Evolutionary conservation across 2,113 vertebrate species (phyloP).

Genomic region (Reinhardtius hippoglossoides): DNA sequence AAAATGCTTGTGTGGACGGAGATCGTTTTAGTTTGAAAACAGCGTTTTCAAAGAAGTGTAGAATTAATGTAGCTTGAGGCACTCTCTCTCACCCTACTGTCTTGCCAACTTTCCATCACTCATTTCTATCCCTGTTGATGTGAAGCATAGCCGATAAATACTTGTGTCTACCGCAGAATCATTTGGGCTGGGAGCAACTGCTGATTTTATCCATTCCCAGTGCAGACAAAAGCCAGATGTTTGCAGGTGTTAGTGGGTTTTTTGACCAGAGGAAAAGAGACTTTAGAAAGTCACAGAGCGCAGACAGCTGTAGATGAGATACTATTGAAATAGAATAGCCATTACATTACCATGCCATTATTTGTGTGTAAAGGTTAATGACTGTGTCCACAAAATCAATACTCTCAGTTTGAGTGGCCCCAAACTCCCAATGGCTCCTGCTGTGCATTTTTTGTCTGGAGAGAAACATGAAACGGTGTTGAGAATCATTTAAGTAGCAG

Average conservation of each 20-base stretch:
- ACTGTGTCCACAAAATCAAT: constrained; percentile 53
- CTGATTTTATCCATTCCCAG: too few species aligned
- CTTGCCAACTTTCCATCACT: too few species aligned
- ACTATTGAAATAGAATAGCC: constrained; percentile 32
- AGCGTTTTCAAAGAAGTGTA: too few species aligned
- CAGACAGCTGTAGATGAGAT: constrained; percentile 12
- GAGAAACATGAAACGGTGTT: constrained; percentile 18
- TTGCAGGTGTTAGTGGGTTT: background rate
- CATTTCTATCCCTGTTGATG: too few species aligned
- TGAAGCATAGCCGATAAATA: too few species aligned
- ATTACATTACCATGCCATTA: constrained; percentile 40
- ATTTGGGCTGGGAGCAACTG: too few species aligned
- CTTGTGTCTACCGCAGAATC: too few species aligned
- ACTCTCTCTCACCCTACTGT: too few species aligned
- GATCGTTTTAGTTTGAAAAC: too few species aligned
- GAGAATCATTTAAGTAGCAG: constrained; percentile 25
- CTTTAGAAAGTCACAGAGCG: background rate
- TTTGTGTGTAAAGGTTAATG: constrained; percentile 70
- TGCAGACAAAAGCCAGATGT: background rate
- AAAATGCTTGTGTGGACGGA: too few species aligned
- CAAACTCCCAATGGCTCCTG: constrained; percentile 9
- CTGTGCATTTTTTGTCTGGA: constrained; percentile 13
- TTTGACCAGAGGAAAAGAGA: background rate
- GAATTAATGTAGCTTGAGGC: too few species aligned
- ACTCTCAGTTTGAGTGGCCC: constrained; percentile 43